These are phyloP conservation scores for Bombus waltoni DNA, from an alignment of 1,140 invertebrate genomes.

Conservation along the genomic window DNA sequence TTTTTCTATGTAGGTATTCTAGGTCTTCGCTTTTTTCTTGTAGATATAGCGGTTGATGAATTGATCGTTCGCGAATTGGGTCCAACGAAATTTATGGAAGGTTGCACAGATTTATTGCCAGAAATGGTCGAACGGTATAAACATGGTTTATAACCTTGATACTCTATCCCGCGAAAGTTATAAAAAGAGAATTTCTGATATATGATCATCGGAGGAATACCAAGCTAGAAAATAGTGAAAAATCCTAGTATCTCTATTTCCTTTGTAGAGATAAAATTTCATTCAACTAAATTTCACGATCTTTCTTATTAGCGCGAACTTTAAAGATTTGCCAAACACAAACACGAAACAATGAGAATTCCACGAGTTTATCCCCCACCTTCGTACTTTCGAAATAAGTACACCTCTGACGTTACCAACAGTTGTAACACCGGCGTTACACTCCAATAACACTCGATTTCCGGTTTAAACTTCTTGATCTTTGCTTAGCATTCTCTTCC, in stretches of 20 bases:
- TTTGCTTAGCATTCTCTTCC: neutral
- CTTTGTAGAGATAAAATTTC: neutral
- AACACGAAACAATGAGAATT: neutral
- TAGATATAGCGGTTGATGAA: slow-evolving; percentile 4
- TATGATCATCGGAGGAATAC: neutral
- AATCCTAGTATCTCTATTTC: neutral
- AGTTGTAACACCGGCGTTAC: neutral
- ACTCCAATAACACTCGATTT: slow-evolving; percentile 7
- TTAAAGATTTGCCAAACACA: neutral
- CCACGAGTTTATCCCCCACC: neutral
- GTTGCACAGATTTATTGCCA: neutral
- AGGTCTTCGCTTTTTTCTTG: neutral
- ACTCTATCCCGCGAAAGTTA: neutral
- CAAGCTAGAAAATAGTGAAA: neutral
- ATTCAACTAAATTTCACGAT: neutral
- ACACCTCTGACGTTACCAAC: neutral
- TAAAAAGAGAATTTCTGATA: neutral
- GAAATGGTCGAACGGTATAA: neutral
- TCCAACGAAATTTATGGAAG: slow-evolving; percentile 14
- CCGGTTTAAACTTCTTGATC: neutral
- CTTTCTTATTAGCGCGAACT: neutral
- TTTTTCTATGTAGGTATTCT: neutral
- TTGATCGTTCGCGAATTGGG: neutral
- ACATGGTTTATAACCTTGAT: slow-evolving; percentile 12
- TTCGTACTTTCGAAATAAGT: neutral